These are phyloP conservation scores for human DNA, from an alignment of 2,113 vertebrate genomes.

Conservation along the genomic window DNA sequence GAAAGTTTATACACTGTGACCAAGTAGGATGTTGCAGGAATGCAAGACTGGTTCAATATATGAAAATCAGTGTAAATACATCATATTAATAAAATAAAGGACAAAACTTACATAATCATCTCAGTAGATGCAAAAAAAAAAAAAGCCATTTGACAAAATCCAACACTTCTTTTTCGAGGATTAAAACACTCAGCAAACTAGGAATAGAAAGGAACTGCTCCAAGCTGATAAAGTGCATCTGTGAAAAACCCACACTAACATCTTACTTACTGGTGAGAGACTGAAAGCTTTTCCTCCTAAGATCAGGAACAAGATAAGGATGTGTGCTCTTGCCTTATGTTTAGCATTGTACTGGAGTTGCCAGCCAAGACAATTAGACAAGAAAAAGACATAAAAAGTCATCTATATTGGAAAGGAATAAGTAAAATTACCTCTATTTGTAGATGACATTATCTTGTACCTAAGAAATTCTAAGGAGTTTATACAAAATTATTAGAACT, in stretches of 20 bases:
- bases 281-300: background rate
- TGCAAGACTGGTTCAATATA: background rate
- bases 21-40: background rate
- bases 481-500: background rate
- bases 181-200: background rate
- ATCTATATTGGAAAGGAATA: background rate
- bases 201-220: background rate
- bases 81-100: background rate
- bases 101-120: background rate
- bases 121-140: background rate
- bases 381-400: background rate
- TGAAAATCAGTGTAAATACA: background rate
- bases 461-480: background rate
- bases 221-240: background rate
- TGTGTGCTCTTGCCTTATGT: background rate
- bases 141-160: background rate
- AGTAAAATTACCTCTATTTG: background rate
- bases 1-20: background rate
- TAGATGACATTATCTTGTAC: background rate
- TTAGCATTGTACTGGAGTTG: background rate
- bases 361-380: background rate
- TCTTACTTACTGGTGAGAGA: background rate
- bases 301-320: background rate
- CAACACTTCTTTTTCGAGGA: background rate
- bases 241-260: background rate